Base-by-base conservation (phyloP, 2,113 vertebrate species). In the Meles meles region DNA sequence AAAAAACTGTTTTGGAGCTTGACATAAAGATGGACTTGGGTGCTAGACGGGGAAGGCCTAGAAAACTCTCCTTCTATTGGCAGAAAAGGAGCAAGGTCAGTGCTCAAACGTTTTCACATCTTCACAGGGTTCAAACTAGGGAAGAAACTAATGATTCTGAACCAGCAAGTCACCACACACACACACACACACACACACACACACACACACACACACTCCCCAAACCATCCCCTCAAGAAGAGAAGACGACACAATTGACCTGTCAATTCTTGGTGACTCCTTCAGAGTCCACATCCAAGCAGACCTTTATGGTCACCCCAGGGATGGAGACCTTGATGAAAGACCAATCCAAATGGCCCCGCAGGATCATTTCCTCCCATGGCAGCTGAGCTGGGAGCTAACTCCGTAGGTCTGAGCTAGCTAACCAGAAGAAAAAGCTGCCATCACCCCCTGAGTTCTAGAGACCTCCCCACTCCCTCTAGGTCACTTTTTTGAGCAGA, bases 301-400 rank as follows among this genome's bases (percentile, higher is more conserved):
- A 44, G 52, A 59, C 0, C 5, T 47, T 18, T 25, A 14, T 7
- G 65, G 59, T 34, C 39, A 37, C 39, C 20, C 21, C 31, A 34
- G 20, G 76, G 12, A 44, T 9, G n/a, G 2, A 0, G 1, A n/a
- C 29, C 42, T 7, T 14, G 7, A 49, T 6, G 55, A 52, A 61
- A 21, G 10, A 52, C 5, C 21, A 39, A 88, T 34, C 27, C 7
- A 3, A 11, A 18, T 1, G 4, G n/a, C 7, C 42, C 69, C 14
- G 7, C 11, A 21, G 17, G 34, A 44, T 21, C 8, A 0, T 47
- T 17, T 37, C 29, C 29, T n/a, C 31, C 25, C 3, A 0, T 2
- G 3, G 31, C 1, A 47, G 20, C 39, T 82, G 39, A 39, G 7
- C 12, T 14, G 42, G 80, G 39, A 76, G 23, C 42, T 39, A 2